Conservation (phyloP, 2,888 invertebrate genomes). For the Hyppa rectilinea region DNA sequence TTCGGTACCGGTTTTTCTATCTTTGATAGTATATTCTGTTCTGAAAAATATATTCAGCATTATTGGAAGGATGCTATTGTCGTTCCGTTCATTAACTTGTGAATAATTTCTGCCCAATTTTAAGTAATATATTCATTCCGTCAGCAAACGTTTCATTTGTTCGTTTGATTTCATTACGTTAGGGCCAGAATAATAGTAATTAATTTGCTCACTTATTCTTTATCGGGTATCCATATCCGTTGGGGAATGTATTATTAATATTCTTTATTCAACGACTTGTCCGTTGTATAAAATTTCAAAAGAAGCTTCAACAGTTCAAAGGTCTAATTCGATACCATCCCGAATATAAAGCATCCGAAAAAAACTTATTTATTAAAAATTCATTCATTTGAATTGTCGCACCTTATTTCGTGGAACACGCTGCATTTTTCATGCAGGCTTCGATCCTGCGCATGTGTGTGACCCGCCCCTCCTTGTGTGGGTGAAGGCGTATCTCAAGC, state of each 20-base stretch:
- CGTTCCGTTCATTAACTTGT: neutral
- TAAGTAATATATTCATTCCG: neutral
- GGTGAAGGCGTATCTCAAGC: constrained; percentile 80
- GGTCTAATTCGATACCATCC: constrained; percentile 47
- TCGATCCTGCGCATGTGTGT: constrained; percentile 68
- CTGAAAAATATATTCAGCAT: neutral
- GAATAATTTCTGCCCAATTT: neutral
- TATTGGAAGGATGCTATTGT: neutral
- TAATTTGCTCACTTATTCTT: constrained; percentile 31
- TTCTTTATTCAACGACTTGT: constrained; percentile 40
- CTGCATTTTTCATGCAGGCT: constrained; percentile 87
- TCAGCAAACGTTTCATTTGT: neutral
- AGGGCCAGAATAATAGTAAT: neutral
- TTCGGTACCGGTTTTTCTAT: neutral
- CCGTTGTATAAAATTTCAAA: constrained; percentile 46
- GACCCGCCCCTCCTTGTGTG: constrained; percentile 70
- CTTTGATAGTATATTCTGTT: no score
- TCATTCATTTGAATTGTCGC: constrained; percentile 65
- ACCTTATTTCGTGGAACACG: constrained; percentile 74
- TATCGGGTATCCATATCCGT: constrained; percentile 47
- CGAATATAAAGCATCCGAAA: constrained; percentile 43
- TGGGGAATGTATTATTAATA: constrained; percentile 36
- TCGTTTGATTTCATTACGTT: neutral
- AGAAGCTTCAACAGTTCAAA: constrained; percentile 50
- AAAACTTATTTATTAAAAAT: constrained; percentile 42